These are phyloP conservation scores for Taurulus bubalis DNA, from an alignment of 2,113 vertebrate species.

Conservation along the genomic window DNA sequence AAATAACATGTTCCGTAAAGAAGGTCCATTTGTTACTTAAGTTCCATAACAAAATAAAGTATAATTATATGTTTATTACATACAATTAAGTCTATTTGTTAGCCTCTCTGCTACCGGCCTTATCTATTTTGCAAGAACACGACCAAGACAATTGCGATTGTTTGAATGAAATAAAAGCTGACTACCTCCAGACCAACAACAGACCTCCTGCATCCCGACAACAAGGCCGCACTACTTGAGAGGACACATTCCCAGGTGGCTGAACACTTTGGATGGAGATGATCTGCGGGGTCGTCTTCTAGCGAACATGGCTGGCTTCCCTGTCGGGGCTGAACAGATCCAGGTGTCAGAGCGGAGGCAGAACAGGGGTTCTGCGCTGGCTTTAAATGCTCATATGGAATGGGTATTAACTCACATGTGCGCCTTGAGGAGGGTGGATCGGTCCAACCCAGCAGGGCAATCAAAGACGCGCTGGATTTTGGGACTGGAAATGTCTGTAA, in stretches of 20 bases:
- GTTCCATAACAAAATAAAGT: not conserved
- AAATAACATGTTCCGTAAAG: not conserved
- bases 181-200: not conserved
- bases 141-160: not conserved
- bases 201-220: not conserved
- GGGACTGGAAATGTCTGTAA: slow-evolving; percentile 62
- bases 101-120: no score
- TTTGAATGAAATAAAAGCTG: not conserved
- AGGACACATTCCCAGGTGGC: not conserved
- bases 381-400: slow-evolving; percentile 45
- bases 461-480: slow-evolving; percentile 61
- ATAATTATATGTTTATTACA: not conserved
- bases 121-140: not conserved
- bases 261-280: not conserved
- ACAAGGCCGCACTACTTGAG: not conserved
- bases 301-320: not conserved
- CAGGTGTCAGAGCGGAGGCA: slow-evolving; percentile 25
- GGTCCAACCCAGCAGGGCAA: slow-evolving; percentile 66
- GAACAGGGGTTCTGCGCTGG: not conserved
- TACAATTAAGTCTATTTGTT: not conserved
- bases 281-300: not conserved
- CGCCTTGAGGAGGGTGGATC: slow-evolving; percentile 47
- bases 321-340: not conserved
- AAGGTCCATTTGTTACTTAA: not conserved
- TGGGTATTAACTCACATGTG: slow-evolving; percentile 44